These are phyloP conservation scores for Prietella phreatophila DNA, from an alignment of 2,113 vertebrate genomes.

Conservation along the genomic window DNA sequence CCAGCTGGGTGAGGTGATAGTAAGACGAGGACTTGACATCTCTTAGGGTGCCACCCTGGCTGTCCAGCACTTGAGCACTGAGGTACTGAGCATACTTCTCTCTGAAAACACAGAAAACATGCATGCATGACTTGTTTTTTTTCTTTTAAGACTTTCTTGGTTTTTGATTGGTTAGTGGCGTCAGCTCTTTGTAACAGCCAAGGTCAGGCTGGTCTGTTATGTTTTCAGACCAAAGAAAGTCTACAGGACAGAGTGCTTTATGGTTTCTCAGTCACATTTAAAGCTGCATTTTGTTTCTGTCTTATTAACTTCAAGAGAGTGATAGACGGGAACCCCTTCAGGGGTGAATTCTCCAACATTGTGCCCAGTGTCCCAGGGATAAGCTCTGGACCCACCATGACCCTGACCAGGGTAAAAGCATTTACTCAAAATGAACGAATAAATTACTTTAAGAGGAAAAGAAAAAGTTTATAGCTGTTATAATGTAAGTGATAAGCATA, in stretches of 20 bases:
- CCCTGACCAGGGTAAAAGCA: not conserved
- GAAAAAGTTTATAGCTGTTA: not conserved
- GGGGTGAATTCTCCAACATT: not conserved
- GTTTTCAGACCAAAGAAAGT: not conserved
- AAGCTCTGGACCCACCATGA: not conserved
- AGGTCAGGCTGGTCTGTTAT: not conserved
- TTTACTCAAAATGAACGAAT: not conserved
- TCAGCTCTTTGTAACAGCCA: not conserved
- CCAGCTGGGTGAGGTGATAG: slow-evolving; percentile 60
- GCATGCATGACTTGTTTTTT: too few relatives aligned
- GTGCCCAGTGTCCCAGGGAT: not conserved
- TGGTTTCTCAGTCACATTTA: not conserved
- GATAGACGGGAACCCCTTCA: not conserved
- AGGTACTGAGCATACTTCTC: slow-evolving; percentile 73
- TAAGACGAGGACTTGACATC: slow-evolving; percentile 69
- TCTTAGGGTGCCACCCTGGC: slow-evolving; percentile 56
- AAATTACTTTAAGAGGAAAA: not conserved
- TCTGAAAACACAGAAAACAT: slow-evolving; percentile 55
- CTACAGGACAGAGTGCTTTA: not conserved
- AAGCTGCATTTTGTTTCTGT: not conserved
- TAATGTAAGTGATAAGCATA: not conserved
- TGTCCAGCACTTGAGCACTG: slow-evolving; percentile 64
- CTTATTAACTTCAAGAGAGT: not conserved
- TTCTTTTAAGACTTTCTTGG: not conserved
- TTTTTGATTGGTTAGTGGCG: not conserved